phyloP scores from a whole-genome alignment of 2,113 vertebrate genomes.

The Eira barbara region DNA sequence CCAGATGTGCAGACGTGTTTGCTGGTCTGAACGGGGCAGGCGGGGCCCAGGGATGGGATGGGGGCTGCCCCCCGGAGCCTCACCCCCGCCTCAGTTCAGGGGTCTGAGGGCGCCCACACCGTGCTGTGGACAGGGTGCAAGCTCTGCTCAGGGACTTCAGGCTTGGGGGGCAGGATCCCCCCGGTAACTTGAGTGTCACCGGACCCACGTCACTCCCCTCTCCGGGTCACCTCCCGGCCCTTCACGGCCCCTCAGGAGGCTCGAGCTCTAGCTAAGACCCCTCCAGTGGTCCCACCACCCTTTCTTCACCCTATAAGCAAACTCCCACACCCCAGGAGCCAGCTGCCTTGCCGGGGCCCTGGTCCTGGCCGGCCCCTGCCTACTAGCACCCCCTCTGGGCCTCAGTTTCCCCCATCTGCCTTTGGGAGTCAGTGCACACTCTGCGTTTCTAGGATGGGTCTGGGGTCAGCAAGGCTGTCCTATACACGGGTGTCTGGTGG shows the following conservation, averaged over 20 bases:
- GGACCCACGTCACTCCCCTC: neutral
- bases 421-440: fast-evolving
- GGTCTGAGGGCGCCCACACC: neutral
- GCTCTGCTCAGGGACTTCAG: neutral
- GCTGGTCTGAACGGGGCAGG: neutral
- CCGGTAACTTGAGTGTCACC: neutral
- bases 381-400: neutral
- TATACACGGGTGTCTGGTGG: neutral
- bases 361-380: neutral
- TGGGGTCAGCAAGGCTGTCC: neutral
- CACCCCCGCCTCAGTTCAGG: neutral
- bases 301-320: neutral
- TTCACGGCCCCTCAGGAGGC: neutral
- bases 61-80: neutral
- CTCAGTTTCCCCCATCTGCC: neutral
- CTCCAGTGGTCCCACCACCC: fast-evolving
- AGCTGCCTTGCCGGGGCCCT: neutral
- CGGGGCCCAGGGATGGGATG: neutral
- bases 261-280: neutral
- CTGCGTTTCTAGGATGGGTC: neutral
- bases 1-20: constrained; percentile 63
- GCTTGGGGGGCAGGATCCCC: neutral
- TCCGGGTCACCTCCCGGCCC: neutral
- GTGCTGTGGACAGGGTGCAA: neutral
- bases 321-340: neutral